Base-by-base conservation (phyloP, 2,797 vertebrate species). In the Zenarchopterus dispar region DNA sequence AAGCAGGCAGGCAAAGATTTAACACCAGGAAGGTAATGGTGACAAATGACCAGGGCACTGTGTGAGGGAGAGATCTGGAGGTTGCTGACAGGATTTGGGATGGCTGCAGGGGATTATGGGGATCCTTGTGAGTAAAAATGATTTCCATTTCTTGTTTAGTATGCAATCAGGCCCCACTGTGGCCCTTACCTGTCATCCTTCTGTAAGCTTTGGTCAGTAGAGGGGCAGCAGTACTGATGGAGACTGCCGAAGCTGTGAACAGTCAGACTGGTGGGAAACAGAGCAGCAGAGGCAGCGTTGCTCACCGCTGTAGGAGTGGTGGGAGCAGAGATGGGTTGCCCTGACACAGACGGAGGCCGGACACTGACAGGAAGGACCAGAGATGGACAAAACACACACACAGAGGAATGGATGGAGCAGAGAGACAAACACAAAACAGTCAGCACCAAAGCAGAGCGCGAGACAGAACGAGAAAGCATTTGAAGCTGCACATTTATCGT, bases 181-280 rank as follows among this genome's bases (percentile, higher is more conserved):
- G 56, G 60, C 85, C 87, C 88, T 91, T 92, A 91, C 91, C 91
- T 92, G 81, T 86, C 63, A 56, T 86, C 81, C 81, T 64, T 82
- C 60, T 77, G 84, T 22, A 70, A 74, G 66, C 58, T 87, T 65
- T 82, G 84, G 72, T 88, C 88, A 79, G 85, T 55, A 11, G 91
- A 68, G 46, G 82, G 82, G 81, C 91, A 92, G 89, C 90, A 92
- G 85, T 92, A 91, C 82, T 92, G 91, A 85, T 92, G 91, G 52
- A 90, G 89, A 59, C 89, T 91, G 87, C 87, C 69, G 85, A 92
- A 91, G 90, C 89, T 91, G 90, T 91, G 88, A 79, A 91, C 80
- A 1, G 83, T 92, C 86, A 87, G 83, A 88, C 90, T 91, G 84
- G 72, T 82, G 68, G 91, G 84, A 71, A 91, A 88, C 56, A 80